Evolutionary conservation across 2,113 vertebrate species (phyloP).

Genomic region (Myrmecobius fasciatus): DNA sequence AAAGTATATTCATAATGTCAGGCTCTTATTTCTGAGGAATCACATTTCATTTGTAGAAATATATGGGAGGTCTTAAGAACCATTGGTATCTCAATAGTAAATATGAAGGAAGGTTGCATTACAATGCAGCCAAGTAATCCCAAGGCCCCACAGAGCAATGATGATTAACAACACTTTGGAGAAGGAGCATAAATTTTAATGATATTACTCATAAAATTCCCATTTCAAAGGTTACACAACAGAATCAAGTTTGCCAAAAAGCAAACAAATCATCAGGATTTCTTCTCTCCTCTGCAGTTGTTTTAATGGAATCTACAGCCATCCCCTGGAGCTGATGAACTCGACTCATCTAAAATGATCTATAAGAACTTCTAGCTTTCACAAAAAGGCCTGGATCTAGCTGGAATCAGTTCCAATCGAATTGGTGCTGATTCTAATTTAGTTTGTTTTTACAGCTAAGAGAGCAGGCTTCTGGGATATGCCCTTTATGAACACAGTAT

Average conservation of each 20-base stretch:
- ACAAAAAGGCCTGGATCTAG: conserved; percentile 6
- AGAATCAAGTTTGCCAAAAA: conserved; percentile 81
- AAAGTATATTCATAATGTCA: conserved; percentile 45
- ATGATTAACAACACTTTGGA: conserved; percentile 78
- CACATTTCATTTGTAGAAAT: conserved; percentile 72
- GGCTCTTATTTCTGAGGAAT: conserved; percentile 47
- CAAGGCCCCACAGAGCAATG: conserved; percentile 74
- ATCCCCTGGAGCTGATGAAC: conserved; percentile 58
- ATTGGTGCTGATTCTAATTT: conserved; percentile 7
- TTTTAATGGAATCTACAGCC: conserved; percentile 76
- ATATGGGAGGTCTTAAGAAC: conserved; percentile 52
- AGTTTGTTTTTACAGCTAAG: conserved; percentile 22
- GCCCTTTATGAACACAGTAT: not conserved
- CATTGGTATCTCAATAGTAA: conserved; percentile 70
- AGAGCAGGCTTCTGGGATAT: not conserved
- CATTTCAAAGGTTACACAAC: conserved; percentile 83
- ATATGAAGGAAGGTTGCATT: conserved; percentile 71
- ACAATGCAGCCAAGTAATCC: conserved; percentile 75
- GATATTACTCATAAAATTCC: conserved; percentile 76
- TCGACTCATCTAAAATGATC: conserved; percentile 17
- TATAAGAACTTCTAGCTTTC: conserved; percentile 6
- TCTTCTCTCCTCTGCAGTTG: conserved; percentile 68
- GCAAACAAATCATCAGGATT: conserved; percentile 78
- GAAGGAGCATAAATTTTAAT: conserved; percentile 81
- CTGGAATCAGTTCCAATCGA: conserved; percentile 4